Evolutionary conservation across 1,140 invertebrate genomes (phyloP), one percentile per base, ranked within the genome.

Genomic region (Harpegnathos saltator): DNA sequence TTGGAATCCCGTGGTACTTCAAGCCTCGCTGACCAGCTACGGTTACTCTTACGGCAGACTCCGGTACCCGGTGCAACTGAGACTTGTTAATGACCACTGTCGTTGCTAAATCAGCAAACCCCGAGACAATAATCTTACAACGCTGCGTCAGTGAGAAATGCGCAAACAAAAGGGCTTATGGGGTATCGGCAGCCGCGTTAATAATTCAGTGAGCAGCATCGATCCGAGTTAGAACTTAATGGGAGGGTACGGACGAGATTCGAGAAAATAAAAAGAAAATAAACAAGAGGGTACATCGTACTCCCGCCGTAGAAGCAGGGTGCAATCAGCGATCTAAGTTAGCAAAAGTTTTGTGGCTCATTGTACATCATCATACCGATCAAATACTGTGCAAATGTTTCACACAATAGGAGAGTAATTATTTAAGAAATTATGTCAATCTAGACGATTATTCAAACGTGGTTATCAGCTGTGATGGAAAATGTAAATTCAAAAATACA

Each of bases 1-100:
- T 92, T 59, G 93, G 93, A 73, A 91, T 77, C 69, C 89, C 91
- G 83, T 94, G 92, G 81, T 86, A 92, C 86, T 83, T 89, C 83
- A 93, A 84, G 84, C 93, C 93, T 85, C 83, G 87, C 63, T 84
- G 89, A 88, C 93, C 93, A 74, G 85, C 44, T 63, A 85, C 78
- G 44, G 89, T 90, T 83, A 93, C 84, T 88, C 85, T 84, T 84
- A 94, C 90, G 54, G 92, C 89, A 68, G 91, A 88, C 68, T 85
- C 85, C 65, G 54, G 61, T 85, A 93, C 83, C 61, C 87, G 89
- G 75, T 29, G 89, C 91, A 93, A 93, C 24, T 93, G 92, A 84
- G 89, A 66, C 71, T 90, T 91, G 87, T 82, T 90, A 88, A 86
- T 74, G 83, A 89, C 66, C 80, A 59, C 84, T 69, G 65, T 86